Evolutionary conservation across 92 coral and sea anemone genomes (phyloP).

Genomic region (Heliopora coerulea): DNA sequence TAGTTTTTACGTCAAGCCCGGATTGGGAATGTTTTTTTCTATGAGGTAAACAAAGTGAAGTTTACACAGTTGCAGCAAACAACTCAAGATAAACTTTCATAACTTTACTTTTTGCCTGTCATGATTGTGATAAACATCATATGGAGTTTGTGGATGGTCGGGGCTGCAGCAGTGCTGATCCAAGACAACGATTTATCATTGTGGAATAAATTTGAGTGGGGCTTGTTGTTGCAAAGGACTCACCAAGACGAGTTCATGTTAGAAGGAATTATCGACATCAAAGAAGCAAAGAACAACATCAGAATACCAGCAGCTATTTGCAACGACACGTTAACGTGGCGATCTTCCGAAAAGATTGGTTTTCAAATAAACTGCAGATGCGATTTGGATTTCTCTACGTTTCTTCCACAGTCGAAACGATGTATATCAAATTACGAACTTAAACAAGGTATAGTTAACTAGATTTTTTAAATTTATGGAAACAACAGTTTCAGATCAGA

Average conservation of each 20-base stretch:
- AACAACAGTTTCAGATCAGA: too few species aligned
- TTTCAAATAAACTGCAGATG: constrained; percentile 14
- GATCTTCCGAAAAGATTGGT: background rate
- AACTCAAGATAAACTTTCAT: too few species aligned
- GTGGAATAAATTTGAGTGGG: constrained; percentile 23
- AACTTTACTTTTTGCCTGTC: too few species aligned
- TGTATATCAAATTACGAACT: constrained; percentile 10
- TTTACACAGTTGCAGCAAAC: too few species aligned
- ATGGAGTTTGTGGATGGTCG: background rate
- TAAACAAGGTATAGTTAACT: constrained; percentile 18
- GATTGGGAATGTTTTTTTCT: too few species aligned
- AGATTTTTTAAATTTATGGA: too few species aligned
- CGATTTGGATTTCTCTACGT: constrained; percentile 9
- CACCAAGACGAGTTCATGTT: background rate
- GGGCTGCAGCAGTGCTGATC: background rate
- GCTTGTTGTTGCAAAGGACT: background rate
- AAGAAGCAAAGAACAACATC: too few species aligned
- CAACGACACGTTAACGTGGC: background rate
- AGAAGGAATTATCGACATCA: background rate
- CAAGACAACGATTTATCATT: background rate
- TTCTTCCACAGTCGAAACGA: background rate
- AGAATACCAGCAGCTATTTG: constrained; percentile 26
- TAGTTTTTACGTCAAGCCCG: too few species aligned
- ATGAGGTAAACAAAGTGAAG: too few species aligned
- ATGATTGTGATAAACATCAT: background rate